These are phyloP conservation scores for Andrena chrysosceles DNA, from an alignment of 2,888 invertebrate species.

Conservation along the genomic window DNA sequence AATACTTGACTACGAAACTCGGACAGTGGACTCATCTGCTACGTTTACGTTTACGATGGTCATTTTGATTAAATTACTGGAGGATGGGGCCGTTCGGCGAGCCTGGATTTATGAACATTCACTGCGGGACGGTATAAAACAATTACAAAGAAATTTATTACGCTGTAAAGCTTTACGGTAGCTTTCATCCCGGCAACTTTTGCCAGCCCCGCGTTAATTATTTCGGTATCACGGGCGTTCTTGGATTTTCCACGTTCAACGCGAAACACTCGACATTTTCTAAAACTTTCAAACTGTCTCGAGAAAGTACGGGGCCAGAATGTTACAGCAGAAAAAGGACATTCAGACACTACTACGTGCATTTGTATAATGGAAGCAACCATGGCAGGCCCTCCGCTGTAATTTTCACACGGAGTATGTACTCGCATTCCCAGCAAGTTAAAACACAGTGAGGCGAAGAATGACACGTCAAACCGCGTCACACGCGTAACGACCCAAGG, in stretches of 20 bases:
- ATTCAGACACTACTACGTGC: constrained; percentile 1
- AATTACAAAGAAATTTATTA: constrained; percentile 54
- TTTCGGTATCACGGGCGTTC: constrained; percentile 21
- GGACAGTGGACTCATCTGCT: neutral
- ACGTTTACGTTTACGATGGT: constrained; percentile 40
- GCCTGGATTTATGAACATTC: constrained; percentile 43
- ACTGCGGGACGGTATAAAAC: constrained; percentile 38
- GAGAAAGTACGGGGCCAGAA: neutral
- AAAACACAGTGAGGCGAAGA: constrained; percentile 12
- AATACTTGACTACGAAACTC: neutral
- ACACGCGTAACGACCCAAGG: constrained; percentile 48
- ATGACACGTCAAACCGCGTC: constrained; percentile 49
- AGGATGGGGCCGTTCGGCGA: constrained; percentile 18
- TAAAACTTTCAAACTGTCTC: constrained; percentile 4
- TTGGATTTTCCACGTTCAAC: constrained; percentile 8
- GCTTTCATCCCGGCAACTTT: constrained; percentile 27
- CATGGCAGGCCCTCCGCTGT: constrained; percentile 14
- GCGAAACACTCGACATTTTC: constrained; percentile 1
- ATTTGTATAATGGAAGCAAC: constrained; percentile 44
- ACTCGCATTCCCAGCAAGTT: constrained; percentile 2
- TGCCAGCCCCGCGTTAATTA: constrained; percentile 38
- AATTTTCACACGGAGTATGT: constrained; percentile 27
- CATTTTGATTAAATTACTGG: constrained; percentile 26
- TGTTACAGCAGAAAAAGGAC: neutral
- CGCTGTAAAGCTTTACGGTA: constrained; percentile 40